phyloP scores from a whole-genome alignment of 2,113 vertebrate species.

The Odocoileus hemionus region DNA sequence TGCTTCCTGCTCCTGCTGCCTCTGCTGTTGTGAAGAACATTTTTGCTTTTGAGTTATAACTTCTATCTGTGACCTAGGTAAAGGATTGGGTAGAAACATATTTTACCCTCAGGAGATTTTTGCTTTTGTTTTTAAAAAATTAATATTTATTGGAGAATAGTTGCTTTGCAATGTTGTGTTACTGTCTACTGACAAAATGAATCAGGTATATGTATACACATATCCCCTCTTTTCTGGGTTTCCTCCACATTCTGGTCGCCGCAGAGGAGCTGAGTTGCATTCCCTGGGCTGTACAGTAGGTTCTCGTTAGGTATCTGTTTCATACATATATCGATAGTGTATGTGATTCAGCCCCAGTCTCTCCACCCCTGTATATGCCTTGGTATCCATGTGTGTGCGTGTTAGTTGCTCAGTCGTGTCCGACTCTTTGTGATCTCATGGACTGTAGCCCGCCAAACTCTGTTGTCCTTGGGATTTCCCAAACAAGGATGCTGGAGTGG shows the following conservation, averaged over 20 bases:
- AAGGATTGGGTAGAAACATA: not conserved
- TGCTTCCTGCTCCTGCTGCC: no score
- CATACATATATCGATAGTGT: not conserved
- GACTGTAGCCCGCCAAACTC: not conserved
- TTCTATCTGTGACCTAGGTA: not conserved
- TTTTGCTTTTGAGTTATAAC: not conserved
- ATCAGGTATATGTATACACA: not conserved
- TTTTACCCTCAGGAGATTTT: not conserved
- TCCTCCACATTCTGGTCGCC: not conserved
- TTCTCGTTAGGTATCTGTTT: not conserved
- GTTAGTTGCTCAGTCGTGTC: fast-evolving
- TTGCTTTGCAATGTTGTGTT: not conserved
- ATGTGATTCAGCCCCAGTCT: not conserved
- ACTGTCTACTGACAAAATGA: not conserved
- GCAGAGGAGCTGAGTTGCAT: not conserved
- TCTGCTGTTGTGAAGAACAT: not conserved
- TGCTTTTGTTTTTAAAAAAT: not conserved
- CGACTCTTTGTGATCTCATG: not conserved
- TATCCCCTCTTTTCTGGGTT: not conserved
- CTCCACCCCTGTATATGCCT: not conserved
- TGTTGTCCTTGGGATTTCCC: not conserved
- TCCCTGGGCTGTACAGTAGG: not conserved
- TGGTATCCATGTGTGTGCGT: not conserved
- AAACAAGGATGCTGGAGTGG: not conserved
- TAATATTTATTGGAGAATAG: not conserved